Evolutionary conservation across 1,140 invertebrate species (phyloP).

Genomic region (Physella acuta): DNA sequence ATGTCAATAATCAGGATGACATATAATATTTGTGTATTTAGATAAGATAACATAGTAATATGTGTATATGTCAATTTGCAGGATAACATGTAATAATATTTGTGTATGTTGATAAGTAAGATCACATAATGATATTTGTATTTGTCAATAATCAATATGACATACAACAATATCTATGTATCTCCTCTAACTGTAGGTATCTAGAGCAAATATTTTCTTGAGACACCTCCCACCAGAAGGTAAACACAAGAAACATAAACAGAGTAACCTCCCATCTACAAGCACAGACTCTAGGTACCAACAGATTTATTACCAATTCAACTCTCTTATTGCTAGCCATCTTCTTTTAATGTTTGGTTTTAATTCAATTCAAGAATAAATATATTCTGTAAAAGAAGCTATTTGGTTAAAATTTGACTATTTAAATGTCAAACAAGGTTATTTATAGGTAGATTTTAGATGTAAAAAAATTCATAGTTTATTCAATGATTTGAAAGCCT

Average conservation of each 20-base stretch:
- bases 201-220: slow-evolving; percentile 84
- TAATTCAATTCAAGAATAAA: not conserved
- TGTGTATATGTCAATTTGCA: not conserved
- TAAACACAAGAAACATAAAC: slow-evolving; percentile 86
- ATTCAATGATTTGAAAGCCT: not conserved
- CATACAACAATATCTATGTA: not conserved
- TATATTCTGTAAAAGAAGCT: not conserved
- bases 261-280: too few species aligned
- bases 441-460: not conserved
- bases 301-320: slow-evolving; percentile 55
- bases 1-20: not conserved
- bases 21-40: not conserved
- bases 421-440: not conserved
- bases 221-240: slow-evolving; percentile 80
- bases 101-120: not conserved
- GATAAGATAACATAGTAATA: not conserved
- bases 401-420: not conserved
- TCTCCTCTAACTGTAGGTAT: slow-evolving; percentile 59
- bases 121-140: not conserved
- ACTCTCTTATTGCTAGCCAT: not conserved
- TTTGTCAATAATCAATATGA: not conserved
- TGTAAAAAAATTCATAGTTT: not conserved
- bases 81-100: not conserved
- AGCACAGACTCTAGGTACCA: not conserved
- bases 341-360: not conserved